phyloP scores from a whole-genome alignment of 2,113 vertebrate genomes.

The Misgurnus anguillicaudatus region DNA sequence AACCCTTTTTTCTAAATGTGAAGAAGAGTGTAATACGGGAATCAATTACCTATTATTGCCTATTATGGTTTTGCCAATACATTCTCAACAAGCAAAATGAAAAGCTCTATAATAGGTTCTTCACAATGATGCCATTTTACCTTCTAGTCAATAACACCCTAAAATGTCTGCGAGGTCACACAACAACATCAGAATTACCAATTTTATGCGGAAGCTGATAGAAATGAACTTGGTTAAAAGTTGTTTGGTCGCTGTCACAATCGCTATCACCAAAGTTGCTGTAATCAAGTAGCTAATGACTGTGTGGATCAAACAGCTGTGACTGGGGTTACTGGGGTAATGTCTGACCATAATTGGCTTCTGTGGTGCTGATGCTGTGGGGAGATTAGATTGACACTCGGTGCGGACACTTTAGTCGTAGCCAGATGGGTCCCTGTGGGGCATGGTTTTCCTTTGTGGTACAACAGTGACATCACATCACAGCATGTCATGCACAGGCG shows the following conservation, averaged over 20 bases:
- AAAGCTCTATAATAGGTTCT: too few relatives aligned
- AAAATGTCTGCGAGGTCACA: neutral
- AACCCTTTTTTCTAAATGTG: too few relatives aligned
- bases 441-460: constrained; percentile 54
- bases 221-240: constrained; percentile 18
- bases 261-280: constrained; percentile 24
- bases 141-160: too few relatives aligned
- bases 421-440: constrained; percentile 66
- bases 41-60: too few relatives aligned
- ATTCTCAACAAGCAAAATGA: too few relatives aligned
- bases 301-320: constrained; percentile 68
- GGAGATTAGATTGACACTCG: constrained; percentile 66
- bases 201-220: neutral
- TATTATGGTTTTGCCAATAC: too few relatives aligned
- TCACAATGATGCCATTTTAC: too few relatives aligned
- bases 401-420: constrained; percentile 49
- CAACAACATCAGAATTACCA: neutral
- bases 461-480: constrained; percentile 10
- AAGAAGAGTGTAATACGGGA: too few relatives aligned
- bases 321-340: constrained; percentile 67
- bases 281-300: constrained; percentile 73
- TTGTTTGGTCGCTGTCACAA: neutral
- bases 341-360: constrained; percentile 69
- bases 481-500: constrained; percentile 2
- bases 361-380: constrained; percentile 51